A percentile compares a stretch with the other conserved stretches of the same genome.
Conservation (phyloP, 2,113 vertebrate species). For the Gasterosteus nipponicus region DNA sequence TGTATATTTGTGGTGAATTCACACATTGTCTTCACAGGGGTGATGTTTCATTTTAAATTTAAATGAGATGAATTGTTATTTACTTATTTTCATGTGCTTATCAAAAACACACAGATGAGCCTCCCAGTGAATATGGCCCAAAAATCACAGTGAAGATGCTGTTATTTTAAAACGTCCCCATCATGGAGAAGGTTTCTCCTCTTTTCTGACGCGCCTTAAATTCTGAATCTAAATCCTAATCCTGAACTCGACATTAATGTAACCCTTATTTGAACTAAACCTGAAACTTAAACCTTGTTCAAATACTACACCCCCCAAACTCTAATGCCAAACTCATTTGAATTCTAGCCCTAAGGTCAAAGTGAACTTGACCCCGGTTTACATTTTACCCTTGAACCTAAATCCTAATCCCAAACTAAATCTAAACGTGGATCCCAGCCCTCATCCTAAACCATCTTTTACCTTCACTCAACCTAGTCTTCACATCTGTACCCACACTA, state of each 20-base stretch:
- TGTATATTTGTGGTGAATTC: background rate
- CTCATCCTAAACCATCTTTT: too few species aligned
- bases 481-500: too few species aligned
- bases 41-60: background rate
- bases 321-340: background rate
- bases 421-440: background rate
- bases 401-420: background rate
- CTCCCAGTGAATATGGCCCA: background rate
- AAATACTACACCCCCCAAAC: background rate
- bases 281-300: background rate
- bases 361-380: background rate
- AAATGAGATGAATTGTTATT: conserved; percentile 3
- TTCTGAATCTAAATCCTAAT: background rate
- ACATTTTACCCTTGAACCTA: background rate
- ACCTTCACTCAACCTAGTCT: background rate
- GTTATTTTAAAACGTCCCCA: background rate
- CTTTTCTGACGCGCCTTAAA: background rate
- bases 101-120: background rate
- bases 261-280: too few species aligned
- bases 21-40: background rate
- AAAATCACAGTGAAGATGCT: background rate
- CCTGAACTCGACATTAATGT: background rate
- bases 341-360: too few species aligned
- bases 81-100: background rate
- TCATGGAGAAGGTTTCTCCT: background rate